phyloP scores from a whole-genome alignment of 2,888 invertebrate species.

The Ectobius pallidus region DNA sequence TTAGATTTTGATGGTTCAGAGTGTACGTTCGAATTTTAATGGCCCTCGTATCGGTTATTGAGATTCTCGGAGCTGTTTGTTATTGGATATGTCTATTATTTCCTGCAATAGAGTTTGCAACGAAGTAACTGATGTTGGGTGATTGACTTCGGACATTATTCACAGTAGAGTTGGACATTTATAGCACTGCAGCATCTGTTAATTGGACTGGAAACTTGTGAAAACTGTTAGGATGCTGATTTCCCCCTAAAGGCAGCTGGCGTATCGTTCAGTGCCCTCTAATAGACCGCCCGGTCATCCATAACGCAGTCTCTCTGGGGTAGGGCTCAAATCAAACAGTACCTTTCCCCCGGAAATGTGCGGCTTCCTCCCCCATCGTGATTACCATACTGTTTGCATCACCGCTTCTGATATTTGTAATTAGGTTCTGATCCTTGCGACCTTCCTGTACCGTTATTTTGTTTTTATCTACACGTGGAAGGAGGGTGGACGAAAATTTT shows the following conservation, averaged over 20 bases:
- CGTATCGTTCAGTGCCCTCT: constrained; percentile 27
- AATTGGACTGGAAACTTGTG: constrained; percentile 29
- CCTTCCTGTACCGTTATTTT: not conserved
- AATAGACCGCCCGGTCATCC: constrained; percentile 2
- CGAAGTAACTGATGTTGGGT: too few relatives aligned
- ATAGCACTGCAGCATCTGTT: not conserved
- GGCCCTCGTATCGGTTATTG: too few relatives aligned
- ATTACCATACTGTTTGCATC: constrained; percentile 14
- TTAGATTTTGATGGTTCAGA: too few relatives aligned
- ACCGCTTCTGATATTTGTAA: not conserved
- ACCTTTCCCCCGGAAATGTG: not conserved
- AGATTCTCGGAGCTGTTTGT: too few relatives aligned
- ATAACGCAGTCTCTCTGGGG: not conserved
- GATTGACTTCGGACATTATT: too few relatives aligned
- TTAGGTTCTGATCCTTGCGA: not conserved
- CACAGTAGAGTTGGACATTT: not conserved
- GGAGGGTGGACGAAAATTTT: too few relatives aligned
- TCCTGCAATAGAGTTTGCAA: too few relatives aligned
- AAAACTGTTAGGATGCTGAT: constrained; percentile 21
- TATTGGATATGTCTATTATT: too few relatives aligned
- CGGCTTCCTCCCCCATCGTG: not conserved
- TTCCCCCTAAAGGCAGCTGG: constrained; percentile 17
- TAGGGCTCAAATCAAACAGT: not conserved
- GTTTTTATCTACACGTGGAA: too few relatives aligned
- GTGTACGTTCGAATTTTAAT: too few relatives aligned